phyloP scores from a whole-genome alignment of 2,888 invertebrate genomes.

The Trachelus tabidus region DNA sequence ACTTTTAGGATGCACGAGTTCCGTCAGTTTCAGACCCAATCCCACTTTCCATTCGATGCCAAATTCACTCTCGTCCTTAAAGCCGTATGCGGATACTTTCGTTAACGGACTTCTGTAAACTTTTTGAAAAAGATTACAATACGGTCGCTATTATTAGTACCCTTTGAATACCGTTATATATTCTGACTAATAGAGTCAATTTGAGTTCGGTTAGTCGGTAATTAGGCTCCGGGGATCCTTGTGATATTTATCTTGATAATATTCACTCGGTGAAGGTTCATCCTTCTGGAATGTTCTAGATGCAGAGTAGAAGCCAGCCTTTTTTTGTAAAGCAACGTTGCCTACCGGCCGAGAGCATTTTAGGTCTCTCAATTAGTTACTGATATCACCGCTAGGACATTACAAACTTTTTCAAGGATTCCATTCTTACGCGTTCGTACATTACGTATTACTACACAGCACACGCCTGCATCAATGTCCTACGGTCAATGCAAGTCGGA shows the following conservation, averaged over 20 bases:
- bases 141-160: neutral
- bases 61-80: conserved; percentile 44
- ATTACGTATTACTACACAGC: neutral
- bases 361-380: neutral
- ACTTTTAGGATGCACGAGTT: neutral
- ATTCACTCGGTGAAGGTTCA: neutral
- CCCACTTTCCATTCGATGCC: conserved; percentile 21
- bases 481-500: conserved; percentile 2
- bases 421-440: neutral
- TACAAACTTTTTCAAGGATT: neutral
- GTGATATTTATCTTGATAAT: neutral
- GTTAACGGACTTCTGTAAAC: neutral
- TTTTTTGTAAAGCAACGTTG: neutral
- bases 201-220: neutral
- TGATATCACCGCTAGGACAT: neutral
- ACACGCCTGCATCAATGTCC: neutral
- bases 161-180: neutral
- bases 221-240: neutral
- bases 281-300: neutral
- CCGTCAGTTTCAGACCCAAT: neutral
- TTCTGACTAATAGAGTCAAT: neutral
- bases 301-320: neutral
- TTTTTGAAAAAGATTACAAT: neutral
- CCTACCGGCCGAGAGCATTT: neutral
- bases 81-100: neutral